Evolutionary conservation across 2,113 vertebrate genomes (phyloP).

Genomic region (Paralichthys olivaceus): DNA sequence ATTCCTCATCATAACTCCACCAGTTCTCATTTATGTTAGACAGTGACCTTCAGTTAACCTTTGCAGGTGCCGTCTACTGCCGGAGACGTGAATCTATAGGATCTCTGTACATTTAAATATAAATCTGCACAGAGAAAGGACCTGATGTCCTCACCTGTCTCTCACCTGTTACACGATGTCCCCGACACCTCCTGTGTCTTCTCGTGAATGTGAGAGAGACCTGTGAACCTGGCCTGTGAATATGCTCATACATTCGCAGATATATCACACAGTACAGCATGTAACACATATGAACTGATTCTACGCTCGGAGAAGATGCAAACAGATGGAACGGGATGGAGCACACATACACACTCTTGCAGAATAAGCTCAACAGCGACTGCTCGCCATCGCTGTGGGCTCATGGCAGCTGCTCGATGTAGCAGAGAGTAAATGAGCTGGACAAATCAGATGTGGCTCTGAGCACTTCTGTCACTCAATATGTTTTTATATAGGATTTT

Average conservation of each 20-base stretch:
- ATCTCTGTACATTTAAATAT: conserved; percentile 9
- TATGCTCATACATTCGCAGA: conserved; percentile 1
- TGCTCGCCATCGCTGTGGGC: conserved; percentile 8
- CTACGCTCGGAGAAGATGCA: not conserved
- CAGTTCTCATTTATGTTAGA: conserved; percentile 3
- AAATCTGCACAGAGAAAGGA: not conserved
- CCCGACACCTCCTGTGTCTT: conserved; percentile 6
- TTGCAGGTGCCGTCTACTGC: no score
- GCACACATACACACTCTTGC: not conserved
- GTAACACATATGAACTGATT: not conserved
- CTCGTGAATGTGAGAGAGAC: not conserved
- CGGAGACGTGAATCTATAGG: no score
- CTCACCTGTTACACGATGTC: conserved; percentile 3
- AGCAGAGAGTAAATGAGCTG: conserved; percentile 7
- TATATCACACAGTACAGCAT: conserved; percentile 4
- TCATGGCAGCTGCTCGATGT: conserved; percentile 22
- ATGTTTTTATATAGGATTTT: conserved; percentile 15
- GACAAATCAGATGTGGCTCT: conserved; percentile 19
- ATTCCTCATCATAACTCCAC: not conserved
- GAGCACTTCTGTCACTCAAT: conserved; percentile 10
- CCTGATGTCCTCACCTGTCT: conserved; percentile 12
- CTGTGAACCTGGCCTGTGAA: conserved; percentile 16
- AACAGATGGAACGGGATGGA: conserved; percentile 29
- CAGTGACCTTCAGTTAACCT: not conserved
- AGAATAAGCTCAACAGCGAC: conserved; percentile 6